A percentile compares a stretch with the other conserved stretches of the same genome.
phyloP scores from a whole-genome alignment of 2,888 invertebrate species.

The Shargacucullia verbasci region DNA sequence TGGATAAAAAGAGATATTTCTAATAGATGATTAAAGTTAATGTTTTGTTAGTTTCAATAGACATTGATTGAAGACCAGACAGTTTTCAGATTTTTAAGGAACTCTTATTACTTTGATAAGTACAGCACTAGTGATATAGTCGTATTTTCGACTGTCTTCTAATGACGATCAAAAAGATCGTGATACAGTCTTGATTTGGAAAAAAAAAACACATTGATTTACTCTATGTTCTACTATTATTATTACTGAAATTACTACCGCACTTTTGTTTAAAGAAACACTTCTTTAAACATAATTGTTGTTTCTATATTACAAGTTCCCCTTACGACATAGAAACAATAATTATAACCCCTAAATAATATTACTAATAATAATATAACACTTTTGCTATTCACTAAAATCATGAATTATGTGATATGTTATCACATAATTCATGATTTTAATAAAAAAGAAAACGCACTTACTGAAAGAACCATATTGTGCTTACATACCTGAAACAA shows the following conservation, averaged over 20 bases:
- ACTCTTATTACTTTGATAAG: conserved; percentile 25
- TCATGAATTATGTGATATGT: too few relatives aligned
- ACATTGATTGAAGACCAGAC: conserved; percentile 21
- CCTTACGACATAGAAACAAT: too few relatives aligned
- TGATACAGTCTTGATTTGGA: background rate
- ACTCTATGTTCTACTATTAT: too few relatives aligned
- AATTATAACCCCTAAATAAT: too few relatives aligned
- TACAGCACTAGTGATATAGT: conserved; percentile 7
- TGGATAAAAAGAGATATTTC: too few relatives aligned
- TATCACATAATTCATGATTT: conserved; percentile 2
- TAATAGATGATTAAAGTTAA: background rate
- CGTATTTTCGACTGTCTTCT: background rate
- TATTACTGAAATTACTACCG: too few relatives aligned
- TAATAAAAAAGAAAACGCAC: conserved; percentile 23
- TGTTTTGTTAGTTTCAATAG: conserved; percentile 4
- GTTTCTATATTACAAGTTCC: too few relatives aligned
- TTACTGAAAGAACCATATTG: conserved; percentile 25
- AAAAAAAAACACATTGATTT: too few relatives aligned
- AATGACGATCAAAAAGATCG: conserved; percentile 3
- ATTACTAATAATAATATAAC: background rate
- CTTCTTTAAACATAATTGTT: too few relatives aligned
- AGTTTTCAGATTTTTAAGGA: too few relatives aligned
- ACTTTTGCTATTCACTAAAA: conserved; percentile 12
- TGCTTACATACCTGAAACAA: conserved; percentile 76
- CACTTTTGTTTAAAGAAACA: too few relatives aligned